Evolutionary conservation across 2,888 invertebrate genomes (phyloP).

Genomic region (Calameuta idolon): DNA sequence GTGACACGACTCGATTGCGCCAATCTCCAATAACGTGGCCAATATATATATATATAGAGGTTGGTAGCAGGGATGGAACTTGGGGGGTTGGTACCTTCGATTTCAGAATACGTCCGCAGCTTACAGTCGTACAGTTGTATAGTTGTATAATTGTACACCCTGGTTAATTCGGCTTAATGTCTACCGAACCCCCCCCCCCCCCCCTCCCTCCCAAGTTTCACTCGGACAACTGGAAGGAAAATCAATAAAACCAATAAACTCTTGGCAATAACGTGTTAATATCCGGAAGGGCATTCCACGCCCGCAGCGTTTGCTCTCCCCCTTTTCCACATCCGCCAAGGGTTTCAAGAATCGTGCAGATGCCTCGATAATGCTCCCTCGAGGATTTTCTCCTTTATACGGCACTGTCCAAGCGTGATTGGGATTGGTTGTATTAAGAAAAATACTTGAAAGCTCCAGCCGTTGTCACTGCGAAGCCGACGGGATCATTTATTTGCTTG

Average conservation of each 20-base stretch:
- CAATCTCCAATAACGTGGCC: neutral
- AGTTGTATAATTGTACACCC: neutral
- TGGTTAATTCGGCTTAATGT: neutral
- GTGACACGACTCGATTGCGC: neutral
- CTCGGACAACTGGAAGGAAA: constrained; percentile 39
- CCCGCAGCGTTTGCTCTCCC: constrained; percentile 36
- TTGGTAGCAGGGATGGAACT: neutral
- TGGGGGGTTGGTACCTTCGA: neutral
- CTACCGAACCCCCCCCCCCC: neutral
- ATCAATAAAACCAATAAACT: constrained; percentile 62
- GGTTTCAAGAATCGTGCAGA: constrained; percentile 26
- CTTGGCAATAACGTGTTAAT: constrained; percentile 60
- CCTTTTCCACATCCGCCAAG: constrained; percentile 14
- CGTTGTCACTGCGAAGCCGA: neutral
- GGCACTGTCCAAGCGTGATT: neutral
- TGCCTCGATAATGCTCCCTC: constrained; percentile 42
- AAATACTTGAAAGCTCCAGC: neutral
- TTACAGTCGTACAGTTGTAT: neutral
- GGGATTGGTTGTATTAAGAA: neutral
- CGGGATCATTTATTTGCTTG: too few species aligned
- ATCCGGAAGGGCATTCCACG: constrained; percentile 61
- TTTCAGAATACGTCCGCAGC: neutral
- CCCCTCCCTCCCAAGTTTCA: neutral
- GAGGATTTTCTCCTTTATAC: constrained; percentile 30
- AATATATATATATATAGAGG: neutral